Base-by-base conservation (phyloP, 2,888 invertebrate genomes). In the Polydrusus pterygomalis region DNA sequence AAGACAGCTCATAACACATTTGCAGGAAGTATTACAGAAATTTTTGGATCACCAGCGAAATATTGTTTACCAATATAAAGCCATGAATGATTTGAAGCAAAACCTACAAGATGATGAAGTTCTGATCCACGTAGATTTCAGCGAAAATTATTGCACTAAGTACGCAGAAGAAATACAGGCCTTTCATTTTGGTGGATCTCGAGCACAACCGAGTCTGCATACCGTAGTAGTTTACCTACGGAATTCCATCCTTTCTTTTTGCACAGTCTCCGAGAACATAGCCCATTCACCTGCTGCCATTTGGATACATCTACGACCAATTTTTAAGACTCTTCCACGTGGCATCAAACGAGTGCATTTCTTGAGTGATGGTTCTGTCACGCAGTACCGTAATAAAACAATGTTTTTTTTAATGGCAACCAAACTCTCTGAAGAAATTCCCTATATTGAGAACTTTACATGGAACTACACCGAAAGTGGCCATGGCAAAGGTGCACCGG, bases 401-500 rank as follows among this genome's bases (percentile, higher is more conserved):
- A 38, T 68, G 68, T 68, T 68, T 20, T 56, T 56, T n/a, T 11
- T 70, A 17, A 68, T 86, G 62, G 83, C 62, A 43, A 78, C 75
- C 81, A 80, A 78, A 45, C 85, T 47, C 51, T 67, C 75, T 75
- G 81, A 78, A 74, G 54, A 13, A 10, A 8, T 45, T 45, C 45
- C 45, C 7, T n/a, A n/a, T 45, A 13, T 45, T 11, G 10, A 45
- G 2, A 45, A 45, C 3, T 45, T 45, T 45, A 45, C 13, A 3
- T 45, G 45, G n/a, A n/a, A n/a, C n/a, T n/a, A n/a, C n/a, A n/a
- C n/a, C n/a, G n/a, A n/a, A n/a, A n/a, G n/a, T n/a, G 84, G 85
- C 8, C 83, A 84, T 74, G 84, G 85, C 5, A 84, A 85, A 70
- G 85, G 84, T 25, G 83, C 84, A 56, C 82, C 84, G 6, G 83